Evolutionary conservation across 2,113 vertebrate genomes (phyloP).

Genomic region (Neoarius graeffei): DNA sequence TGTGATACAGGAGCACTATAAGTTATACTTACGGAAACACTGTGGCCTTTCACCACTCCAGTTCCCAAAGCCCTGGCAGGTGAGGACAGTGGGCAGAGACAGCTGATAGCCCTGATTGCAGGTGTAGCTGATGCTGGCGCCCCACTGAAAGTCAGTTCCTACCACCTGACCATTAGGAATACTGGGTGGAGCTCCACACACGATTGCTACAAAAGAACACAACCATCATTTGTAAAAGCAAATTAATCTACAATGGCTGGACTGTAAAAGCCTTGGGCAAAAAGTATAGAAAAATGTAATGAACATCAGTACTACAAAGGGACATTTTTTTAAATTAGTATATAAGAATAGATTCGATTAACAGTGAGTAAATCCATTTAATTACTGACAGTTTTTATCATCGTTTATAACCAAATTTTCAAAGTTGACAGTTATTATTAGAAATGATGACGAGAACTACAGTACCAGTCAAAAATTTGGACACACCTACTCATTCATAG

Average conservation of each 20-base stretch:
- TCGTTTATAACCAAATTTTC: neutral
- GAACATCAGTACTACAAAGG: neutral
- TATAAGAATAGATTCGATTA: neutral
- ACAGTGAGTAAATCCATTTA: neutral
- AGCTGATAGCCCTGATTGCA: constrained; percentile 97
- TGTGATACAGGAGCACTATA: neutral
- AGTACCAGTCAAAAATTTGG: no score
- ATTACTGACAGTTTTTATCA: neutral
- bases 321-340: neutral
- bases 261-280: neutral
- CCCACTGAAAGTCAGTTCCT: constrained; percentile 91
- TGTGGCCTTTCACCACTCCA: constrained; percentile 95
- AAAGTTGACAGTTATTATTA: neutral
- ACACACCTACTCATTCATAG: no score
- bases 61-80: constrained; percentile 89
- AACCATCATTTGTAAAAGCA: neutral
- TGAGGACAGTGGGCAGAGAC: constrained; percentile 89
- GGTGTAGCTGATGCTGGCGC: constrained; percentile 87
- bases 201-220: constrained; percentile 76
- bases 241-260: neutral
- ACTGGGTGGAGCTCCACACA: constrained; percentile 81
- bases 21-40: constrained; percentile 89
- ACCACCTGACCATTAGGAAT: constrained; percentile 92
- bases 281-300: neutral
- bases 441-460: neutral